Conservation (phyloP, 1,140 invertebrate species). For the Branchinecta lindahli region DNA sequence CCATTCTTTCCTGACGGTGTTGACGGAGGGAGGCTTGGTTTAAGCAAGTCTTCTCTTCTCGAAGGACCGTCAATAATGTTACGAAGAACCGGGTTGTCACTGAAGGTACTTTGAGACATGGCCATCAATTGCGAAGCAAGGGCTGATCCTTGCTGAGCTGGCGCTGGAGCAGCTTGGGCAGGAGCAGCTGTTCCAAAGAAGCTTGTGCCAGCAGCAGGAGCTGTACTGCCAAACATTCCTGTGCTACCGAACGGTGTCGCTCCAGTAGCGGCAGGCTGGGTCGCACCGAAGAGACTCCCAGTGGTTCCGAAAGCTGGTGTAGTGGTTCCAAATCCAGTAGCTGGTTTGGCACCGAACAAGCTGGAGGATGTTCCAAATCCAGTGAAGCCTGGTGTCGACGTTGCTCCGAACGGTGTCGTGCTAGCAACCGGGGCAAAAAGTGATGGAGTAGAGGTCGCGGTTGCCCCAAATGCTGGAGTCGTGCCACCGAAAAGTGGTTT, state of each 20-base stretch:
- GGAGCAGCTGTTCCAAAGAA: conserved; percentile 25
- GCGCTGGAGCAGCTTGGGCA: conserved; percentile 22
- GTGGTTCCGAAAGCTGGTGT: conserved; percentile 21
- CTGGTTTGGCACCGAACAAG: conserved; percentile 31
- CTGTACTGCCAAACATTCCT: conserved; percentile 23
- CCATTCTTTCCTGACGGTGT: conserved; percentile 9
- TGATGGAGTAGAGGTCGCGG: conserved; percentile 22
- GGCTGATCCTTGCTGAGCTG: conserved; percentile 14
- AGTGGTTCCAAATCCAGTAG: conserved; percentile 20
- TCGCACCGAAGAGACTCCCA: conserved; percentile 36
- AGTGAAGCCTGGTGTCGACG: conserved; percentile 28
- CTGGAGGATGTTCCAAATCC: conserved; percentile 30
- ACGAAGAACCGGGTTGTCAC: conserved; percentile 19
- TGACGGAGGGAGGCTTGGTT: conserved; percentile 50
- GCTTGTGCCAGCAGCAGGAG: conserved; percentile 20
- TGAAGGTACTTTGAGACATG: conserved; percentile 17
- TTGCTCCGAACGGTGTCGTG: conserved; percentile 1
- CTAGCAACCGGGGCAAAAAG: background rate
- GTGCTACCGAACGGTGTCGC: conserved; percentile 24
- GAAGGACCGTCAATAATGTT: conserved; percentile 17
- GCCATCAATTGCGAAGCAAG: conserved; percentile 20
- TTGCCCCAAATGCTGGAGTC: conserved; percentile 32
- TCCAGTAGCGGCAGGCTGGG: conserved; percentile 32
- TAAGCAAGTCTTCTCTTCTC: conserved; percentile 46
- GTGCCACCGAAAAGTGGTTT: background rate